These are phyloP conservation scores for Leptinotarsa undecemlineata DNA, from an alignment of 1,140 invertebrate genomes.

Conservation along the genomic window DNA sequence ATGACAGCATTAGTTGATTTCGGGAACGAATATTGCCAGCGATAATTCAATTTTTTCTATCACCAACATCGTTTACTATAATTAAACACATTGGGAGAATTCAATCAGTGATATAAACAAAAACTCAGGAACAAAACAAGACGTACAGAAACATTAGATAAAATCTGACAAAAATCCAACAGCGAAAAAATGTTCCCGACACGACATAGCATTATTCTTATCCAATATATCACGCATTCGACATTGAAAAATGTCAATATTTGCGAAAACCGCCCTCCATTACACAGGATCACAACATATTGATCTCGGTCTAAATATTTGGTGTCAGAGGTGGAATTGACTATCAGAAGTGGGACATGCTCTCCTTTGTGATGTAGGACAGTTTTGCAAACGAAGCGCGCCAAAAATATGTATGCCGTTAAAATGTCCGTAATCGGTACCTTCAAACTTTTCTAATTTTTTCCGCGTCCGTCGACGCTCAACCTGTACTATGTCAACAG, in stretches of 20 bases:
- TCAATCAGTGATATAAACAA: not conserved
- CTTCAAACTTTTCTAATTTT: slow-evolving; percentile 24
- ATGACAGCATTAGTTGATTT: no score
- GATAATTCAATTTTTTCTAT: not conserved
- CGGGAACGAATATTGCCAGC: no score
- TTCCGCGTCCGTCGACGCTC: slow-evolving; percentile 38
- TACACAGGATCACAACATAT: not conserved
- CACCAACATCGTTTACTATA: not conserved
- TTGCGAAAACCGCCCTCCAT: not conserved
- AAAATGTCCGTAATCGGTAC: slow-evolving; percentile 24
- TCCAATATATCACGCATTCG: slow-evolving; percentile 37
- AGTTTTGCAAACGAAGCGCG: not conserved
- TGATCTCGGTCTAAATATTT: not conserved
- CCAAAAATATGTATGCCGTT: slow-evolving; percentile 26
- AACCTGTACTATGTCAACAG: slow-evolving; percentile 79
- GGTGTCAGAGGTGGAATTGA: no score
- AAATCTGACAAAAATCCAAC: slow-evolving; percentile 48
- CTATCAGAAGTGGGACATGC: not conserved
- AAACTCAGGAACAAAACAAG: slow-evolving; percentile 18
- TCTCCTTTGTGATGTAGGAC: not conserved
- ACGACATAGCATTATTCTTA: slow-evolving; percentile 38
- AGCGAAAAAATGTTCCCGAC: slow-evolving; percentile 47
- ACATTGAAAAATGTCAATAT: slow-evolving; percentile 10
- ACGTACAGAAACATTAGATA: slow-evolving; percentile 33
- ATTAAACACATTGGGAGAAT: not conserved